Percentiles rank a stretch among this genome's conserved stretches.
phyloP scores from a whole-genome alignment of 2,888 invertebrate genomes.

The Anthrax anthrax region DNA sequence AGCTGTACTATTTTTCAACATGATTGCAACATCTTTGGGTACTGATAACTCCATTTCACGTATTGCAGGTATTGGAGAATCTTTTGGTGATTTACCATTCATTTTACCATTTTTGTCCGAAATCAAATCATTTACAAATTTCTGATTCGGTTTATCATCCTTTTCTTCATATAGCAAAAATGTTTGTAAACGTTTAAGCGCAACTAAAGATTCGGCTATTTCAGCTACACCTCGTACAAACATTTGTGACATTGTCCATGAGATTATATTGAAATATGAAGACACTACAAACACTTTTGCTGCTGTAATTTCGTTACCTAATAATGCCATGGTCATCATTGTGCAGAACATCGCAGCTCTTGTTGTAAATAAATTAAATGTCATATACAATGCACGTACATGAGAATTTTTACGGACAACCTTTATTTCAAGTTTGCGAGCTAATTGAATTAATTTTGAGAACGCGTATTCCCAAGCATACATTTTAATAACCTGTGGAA shows the following conservation, averaged over 20 bases:
- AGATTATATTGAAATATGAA: slow-evolving; percentile 39
- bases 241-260: slow-evolving; percentile 43
- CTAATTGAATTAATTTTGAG: slow-evolving; percentile 52
- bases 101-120: slow-evolving; percentile 6
- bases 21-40: slow-evolving; percentile 14
- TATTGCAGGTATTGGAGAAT: not conserved
- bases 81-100: not conserved
- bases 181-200: slow-evolving; percentile 48
- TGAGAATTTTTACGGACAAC: slow-evolving; percentile 48
- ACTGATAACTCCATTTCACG: slow-evolving; percentile 9
- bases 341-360: slow-evolving; percentile 64
- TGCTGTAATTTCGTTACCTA: slow-evolving; percentile 52
- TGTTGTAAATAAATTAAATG: slow-evolving; percentile 67
- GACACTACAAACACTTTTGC: slow-evolving; percentile 41
- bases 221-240: slow-evolving; percentile 57
- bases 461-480: slow-evolving; percentile 86
- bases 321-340: slow-evolving; percentile 51
- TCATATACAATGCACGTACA: slow-evolving; percentile 51
- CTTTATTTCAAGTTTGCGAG: slow-evolving; percentile 47
- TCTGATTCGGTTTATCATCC: slow-evolving; percentile 1
- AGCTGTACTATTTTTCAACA: slow-evolving; percentile 28
- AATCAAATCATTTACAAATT: slow-evolving; percentile 4
- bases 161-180: slow-evolving; percentile 34
- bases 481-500: slow-evolving; percentile 89
- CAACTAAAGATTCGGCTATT: slow-evolving; percentile 64